Evolutionary conservation across 2,113 vertebrate species (phyloP).

Genomic region (Corythornis madagascariensis): DNA sequence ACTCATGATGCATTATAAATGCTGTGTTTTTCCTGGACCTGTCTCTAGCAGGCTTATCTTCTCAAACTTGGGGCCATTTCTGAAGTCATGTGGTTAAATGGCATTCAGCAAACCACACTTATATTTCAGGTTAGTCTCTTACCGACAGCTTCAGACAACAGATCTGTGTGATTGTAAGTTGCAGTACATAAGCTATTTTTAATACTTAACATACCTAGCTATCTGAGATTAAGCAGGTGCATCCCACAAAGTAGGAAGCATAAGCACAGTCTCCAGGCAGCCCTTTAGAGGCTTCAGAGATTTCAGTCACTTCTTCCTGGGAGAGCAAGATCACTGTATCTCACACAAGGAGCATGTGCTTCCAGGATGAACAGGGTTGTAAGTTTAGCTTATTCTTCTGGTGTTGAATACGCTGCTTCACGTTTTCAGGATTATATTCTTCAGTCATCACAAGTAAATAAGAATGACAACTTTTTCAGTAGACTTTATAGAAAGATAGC

Average conservation of each 20-base stretch:
- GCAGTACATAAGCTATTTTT: accelerated
- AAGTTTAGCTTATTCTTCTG: background rate
- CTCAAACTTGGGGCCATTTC: background rate
- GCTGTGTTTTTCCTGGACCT: constrained; percentile 27
- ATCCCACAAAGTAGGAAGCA: background rate
- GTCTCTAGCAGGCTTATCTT: constrained; percentile 24
- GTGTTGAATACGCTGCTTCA: background rate
- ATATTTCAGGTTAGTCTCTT: background rate
- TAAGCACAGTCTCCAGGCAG: accelerated
- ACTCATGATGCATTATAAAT: constrained; percentile 51
- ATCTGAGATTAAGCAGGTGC: background rate
- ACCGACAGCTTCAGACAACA: background rate
- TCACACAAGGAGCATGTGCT: background rate
- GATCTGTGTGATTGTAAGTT: background rate
- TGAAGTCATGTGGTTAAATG: background rate
- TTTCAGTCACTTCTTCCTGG: background rate
- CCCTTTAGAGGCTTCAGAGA: background rate
- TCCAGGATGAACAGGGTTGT: background rate
- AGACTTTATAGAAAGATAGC: background rate
- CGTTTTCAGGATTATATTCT: background rate
- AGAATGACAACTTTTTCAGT: background rate
- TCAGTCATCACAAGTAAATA: background rate
- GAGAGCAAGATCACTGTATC: background rate
- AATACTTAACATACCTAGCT: background rate
- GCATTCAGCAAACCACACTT: background rate